Base-by-base conservation (phyloP, 2,888 invertebrate genomes). In the Pseudeuparius sepicola region DNA sequence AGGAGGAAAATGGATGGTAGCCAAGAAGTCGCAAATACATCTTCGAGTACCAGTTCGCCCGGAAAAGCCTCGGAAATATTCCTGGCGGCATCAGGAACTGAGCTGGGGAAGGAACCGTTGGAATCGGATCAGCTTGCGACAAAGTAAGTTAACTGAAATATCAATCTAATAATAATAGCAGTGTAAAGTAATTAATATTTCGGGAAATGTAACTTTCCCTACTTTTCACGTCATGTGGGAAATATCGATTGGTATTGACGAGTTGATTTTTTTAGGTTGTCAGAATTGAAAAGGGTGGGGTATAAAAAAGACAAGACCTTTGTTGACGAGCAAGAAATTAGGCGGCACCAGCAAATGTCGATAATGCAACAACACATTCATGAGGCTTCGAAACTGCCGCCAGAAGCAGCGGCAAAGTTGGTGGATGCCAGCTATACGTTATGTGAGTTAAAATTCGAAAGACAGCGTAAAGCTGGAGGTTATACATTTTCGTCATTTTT, bases 251-350 rank as follows among this genome's bases (percentile, higher is more conserved):
- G n/a, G n/a, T n/a, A n/a, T n/a, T n/a, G n/a, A n/a, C n/a, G n/a
- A n/a, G n/a, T 20, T n/a, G 26, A 24, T 25, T 10, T 40, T 44
- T 58, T 38, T 56, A 80, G 82, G 61, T 63, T 84, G 50, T 75
- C 79, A 4, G 80, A 87, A 63, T 61, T 87, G 46, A 83, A 78
- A 50, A 73, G 70, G 36, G 75, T 85, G 42, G 75, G 71, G 43
- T 83, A 87, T 59, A 72, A 73, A 47, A 77, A 77, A 51, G 86
- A 86, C 61, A 79, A 85, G 49, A 68, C 72, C 29, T 61, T 86
- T 45, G 71, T 78, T 29, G 78, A 83, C 41, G 85, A 87, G 47
- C 78, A 83, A 52, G 80, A 85, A 46, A 67, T 75, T 49, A 69
- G 85, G 14, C 75, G 82, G 44, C 58, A 63, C 40, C 71, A 83